Conservation (phyloP, 2,113 vertebrate genomes). For the Phasianus colchicus region DNA sequence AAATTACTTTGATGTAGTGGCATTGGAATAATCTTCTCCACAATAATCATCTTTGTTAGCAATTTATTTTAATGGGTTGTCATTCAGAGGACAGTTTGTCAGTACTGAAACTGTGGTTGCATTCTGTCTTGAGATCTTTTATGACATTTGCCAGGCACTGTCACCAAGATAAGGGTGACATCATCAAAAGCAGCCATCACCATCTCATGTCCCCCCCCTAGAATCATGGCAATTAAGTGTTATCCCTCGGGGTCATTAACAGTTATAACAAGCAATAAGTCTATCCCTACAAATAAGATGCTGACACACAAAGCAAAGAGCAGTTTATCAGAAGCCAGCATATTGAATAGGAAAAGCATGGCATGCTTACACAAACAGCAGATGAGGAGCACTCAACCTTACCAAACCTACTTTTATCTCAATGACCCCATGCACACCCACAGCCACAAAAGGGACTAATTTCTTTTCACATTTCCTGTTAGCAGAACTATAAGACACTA, state of each 20-base stretch:
- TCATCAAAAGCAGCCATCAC: not conserved
- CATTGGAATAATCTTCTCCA: not conserved
- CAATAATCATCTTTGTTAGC: not conserved
- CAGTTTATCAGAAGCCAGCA: not conserved
- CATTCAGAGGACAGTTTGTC: not conserved
- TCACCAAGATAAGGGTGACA: not conserved
- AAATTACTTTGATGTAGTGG: not conserved
- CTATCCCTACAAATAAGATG: not conserved
- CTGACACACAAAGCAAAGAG: not conserved
- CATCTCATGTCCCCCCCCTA: not conserved
- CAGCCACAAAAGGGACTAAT: accelerated
- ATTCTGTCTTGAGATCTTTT: not conserved
- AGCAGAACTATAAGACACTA: not conserved
- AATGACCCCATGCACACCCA: not conserved
- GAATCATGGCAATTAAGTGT: not conserved
- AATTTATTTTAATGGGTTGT: not conserved
- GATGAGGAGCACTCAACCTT: not conserved
- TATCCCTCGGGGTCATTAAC: not conserved
- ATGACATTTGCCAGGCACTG: not conserved
- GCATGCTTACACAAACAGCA: not conserved
- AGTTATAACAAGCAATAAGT: not conserved
- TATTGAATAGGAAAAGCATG: not conserved
- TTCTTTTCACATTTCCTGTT: not conserved
- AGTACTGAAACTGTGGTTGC: not conserved
- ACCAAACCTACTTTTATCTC: not conserved